Evolutionary conservation across 2,888 invertebrate species (phyloP).

Genomic region (Stenodera caucasica): DNA sequence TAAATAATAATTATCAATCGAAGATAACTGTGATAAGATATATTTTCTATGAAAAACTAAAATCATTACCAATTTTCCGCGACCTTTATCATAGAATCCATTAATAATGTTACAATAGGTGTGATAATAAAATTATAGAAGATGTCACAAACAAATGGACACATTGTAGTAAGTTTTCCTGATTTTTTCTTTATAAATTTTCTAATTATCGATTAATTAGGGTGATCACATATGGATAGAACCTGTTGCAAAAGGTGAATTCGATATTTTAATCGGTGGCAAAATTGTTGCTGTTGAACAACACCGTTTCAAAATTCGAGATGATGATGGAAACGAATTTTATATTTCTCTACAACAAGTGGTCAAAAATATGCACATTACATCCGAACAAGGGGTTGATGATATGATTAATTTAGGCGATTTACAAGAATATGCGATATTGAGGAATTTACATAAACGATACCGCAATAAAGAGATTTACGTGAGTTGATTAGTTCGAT

Average conservation of each 20-base stretch:
- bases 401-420: conserved; percentile 97
- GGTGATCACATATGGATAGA: conserved; percentile 91
- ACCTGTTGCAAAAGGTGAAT: conserved; percentile 70
- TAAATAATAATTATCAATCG: background rate
- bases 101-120: background rate
- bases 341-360: conserved; percentile 64
- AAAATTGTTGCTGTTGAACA: conserved; percentile 77
- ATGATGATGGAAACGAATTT: conserved; percentile 81
- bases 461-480: conserved; percentile 89
- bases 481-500: conserved; percentile 63
- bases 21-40: background rate
- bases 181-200: background rate
- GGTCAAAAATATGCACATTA: conserved; percentile 73
- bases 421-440: conserved; percentile 90
- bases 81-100: background rate
- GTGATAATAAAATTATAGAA: background rate
- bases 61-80: background rate
- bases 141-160: conserved; percentile 4
- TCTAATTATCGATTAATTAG: conserved; percentile 54
- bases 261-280: conserved; percentile 84
- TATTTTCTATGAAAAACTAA: background rate
- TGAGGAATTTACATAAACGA: conserved; percentile 86
- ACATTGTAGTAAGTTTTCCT: conserved; percentile 4
- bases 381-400: conserved; percentile 82
- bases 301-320: conserved; percentile 73